Conservation (phyloP, 2,888 invertebrate species). For the Agonopterix heracliana region DNA sequence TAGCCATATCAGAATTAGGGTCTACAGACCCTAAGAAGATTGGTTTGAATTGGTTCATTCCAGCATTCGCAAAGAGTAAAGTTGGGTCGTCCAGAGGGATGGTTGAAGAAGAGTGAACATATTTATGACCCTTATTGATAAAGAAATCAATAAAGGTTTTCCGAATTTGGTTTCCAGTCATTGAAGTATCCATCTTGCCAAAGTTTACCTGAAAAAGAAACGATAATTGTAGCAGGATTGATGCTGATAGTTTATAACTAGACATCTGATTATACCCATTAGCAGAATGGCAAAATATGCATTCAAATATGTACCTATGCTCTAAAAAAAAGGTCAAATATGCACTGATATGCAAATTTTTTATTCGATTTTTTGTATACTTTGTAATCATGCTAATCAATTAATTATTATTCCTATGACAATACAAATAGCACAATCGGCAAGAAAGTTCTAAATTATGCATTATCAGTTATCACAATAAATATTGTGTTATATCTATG, state of each 20-base stretch:
- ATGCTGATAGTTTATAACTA: background rate
- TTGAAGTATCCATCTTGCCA: conserved; percentile 68
- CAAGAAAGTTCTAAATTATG: too few species aligned
- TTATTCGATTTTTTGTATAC: too few species aligned
- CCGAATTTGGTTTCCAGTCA: conserved; percentile 88
- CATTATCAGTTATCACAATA: too few species aligned
- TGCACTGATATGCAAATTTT: too few species aligned
- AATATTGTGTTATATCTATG: too few species aligned
- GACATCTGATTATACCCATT: too few species aligned
- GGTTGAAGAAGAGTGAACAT: conserved; percentile 98
- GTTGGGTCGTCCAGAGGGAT: conserved; percentile 99
- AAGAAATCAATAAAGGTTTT: conserved; percentile 93
- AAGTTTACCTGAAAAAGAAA: background rate
- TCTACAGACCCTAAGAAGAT: conserved; percentile 97
- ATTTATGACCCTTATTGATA: conserved; percentile 88
- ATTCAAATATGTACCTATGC: too few species aligned
- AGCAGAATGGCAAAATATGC: too few species aligned
- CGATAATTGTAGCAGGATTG: background rate
- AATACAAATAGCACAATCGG: too few species aligned
- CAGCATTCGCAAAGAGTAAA: conserved; percentile 97
- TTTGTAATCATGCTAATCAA: too few species aligned
- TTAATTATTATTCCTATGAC: too few species aligned
- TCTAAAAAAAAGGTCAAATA: too few species aligned
- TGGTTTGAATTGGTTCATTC: conserved; percentile 99
- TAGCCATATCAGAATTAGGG: conserved; percentile 96